Evolutionary conservation across 2,797 vertebrate species (phyloP).

Genomic region (Nasua narica): DNA sequence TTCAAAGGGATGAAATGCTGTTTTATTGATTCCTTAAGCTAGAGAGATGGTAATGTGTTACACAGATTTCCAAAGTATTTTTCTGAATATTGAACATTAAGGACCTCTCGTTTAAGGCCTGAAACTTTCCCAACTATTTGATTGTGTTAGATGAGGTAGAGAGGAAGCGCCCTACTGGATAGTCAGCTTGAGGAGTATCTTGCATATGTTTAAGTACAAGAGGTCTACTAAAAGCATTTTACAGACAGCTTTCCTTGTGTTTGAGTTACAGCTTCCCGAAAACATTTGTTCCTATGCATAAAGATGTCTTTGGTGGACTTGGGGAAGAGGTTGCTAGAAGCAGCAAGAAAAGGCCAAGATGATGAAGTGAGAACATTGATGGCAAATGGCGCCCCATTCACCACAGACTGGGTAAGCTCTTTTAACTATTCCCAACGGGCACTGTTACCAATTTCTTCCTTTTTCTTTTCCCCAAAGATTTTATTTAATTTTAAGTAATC

Average conservation of each 20-base stretch:
- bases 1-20: not conserved
- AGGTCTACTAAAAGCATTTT: not conserved
- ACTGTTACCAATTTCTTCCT: not conserved
- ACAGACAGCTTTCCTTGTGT: conserved; percentile 25
- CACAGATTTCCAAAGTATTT: not conserved
- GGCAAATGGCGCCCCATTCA: conserved; percentile 94
- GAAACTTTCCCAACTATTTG: not conserved
- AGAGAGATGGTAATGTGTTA: not conserved
- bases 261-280: conserved; percentile 59
- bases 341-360: conserved; percentile 92
- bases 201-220: not conserved
- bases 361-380: conserved; percentile 93
- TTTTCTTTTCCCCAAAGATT: not conserved
- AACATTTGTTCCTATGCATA: conserved; percentile 64
- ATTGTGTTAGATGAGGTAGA: not conserved
- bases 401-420: conserved; percentile 92
- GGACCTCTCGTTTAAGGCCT: not conserved
- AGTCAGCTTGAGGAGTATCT: not conserved
- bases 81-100: not conserved
- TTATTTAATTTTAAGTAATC: not conserved
- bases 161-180: not conserved
- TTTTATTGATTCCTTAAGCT: not conserved
- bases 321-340: conserved; percentile 94
- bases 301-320: conserved; percentile 96
- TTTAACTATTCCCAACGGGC: not conserved